Base-by-base conservation (phyloP, 2,888 invertebrate genomes). In the Dione juno region DNA sequence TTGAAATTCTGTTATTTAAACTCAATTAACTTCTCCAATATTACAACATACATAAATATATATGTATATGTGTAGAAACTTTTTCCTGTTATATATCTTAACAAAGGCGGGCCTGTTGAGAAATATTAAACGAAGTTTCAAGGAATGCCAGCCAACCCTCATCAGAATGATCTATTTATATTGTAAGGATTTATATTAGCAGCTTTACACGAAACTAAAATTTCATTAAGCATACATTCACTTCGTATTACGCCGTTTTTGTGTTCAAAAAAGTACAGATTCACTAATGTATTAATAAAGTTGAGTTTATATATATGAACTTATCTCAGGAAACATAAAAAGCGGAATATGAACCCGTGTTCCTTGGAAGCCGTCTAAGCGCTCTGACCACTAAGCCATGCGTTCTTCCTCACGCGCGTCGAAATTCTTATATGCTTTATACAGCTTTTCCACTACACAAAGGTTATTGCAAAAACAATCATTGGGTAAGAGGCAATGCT, bases 131-230 rank as follows among this genome's bases (percentile, higher is more conserved):
- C n/a, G 28, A 43, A 14, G 59, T 59, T 59, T 41, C 21, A 28
- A 59, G 59, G n/a, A 59, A 43, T 59, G 41, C 59, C 43, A 43
- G 41, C 59, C 43, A 43, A 59, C 59, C 59, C 59, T 21, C 43
- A 41, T 59, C 59, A 59, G 43, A 43, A 59, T 43, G 43, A 43
- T 41, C 59, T 43, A 59, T 59, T 59, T 59, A 59, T 59, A 59
- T 43, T 21, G 43, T 21, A 43, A 54, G 35, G 35, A 54, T 35
- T 54, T 35, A 35, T 35, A 35, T 54, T 37, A 54, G 54, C 35
- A 35, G 37, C 10, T 54, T 54, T 54, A 54, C 54, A 54, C 54
- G 54, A n/a, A 37, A 54, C n/a, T 3, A 10, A 54, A 54, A 54
- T 54, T 54, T 54, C 35, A 54, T 37, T 54, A 54, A 54, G 35